These are phyloP conservation scores for Hylia prasina DNA, from an alignment of 2,113 vertebrate genomes.

Conservation along the genomic window DNA sequence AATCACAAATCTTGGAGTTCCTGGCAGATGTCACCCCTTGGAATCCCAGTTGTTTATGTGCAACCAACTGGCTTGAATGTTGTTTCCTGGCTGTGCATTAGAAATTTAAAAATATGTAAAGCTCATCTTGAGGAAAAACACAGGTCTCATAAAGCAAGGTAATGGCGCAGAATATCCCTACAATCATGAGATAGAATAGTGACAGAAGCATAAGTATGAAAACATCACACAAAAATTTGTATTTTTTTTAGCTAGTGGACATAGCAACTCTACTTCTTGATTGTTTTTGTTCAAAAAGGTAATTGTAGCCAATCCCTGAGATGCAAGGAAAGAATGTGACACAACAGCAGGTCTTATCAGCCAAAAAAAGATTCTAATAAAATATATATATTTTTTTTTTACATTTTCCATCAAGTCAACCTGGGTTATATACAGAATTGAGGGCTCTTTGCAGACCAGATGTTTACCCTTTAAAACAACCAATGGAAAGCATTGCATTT, in stretches of 20 bases:
- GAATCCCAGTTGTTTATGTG: neutral
- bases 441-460: neutral
- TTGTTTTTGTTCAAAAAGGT: neutral
- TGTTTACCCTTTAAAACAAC: neutral
- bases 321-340: fast-evolving
- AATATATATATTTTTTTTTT: neutral
- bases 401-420: neutral
- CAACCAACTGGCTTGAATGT: neutral
- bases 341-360: neutral
- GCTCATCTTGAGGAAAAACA: neutral
- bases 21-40: neutral
- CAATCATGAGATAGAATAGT: neutral
- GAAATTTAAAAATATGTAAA: neutral
- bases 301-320: neutral
- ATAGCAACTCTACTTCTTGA: neutral
- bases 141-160: neutral
- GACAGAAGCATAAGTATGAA: neutral
- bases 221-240: neutral
- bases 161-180: neutral
- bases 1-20: neutral
- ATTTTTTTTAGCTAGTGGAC: neutral
- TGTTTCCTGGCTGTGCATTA: neutral
- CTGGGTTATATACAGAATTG: neutral
- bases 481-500: neutral
- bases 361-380: neutral